Percentiles rank a stretch among this genome's conserved stretches.
Conservation (phyloP, 1,140 invertebrate species). For the Babylonia areolata region DNA sequence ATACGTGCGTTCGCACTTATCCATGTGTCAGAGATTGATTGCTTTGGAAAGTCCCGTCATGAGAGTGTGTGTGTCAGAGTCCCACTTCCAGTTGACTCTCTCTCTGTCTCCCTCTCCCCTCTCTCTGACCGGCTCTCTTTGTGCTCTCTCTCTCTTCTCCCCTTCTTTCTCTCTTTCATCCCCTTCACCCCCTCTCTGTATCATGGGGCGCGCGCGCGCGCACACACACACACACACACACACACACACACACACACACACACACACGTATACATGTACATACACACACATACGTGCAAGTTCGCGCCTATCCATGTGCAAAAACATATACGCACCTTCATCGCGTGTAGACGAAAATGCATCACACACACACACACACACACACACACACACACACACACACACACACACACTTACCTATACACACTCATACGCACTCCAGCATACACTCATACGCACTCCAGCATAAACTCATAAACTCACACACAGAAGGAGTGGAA, state of each 20-base stretch:
- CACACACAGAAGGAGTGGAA: no score
- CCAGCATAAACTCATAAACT: no score
- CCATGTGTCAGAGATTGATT: no score
- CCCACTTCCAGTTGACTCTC: not conserved
- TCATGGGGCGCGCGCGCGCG: not conserved
- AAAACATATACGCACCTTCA: no score
- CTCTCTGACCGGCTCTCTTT: not conserved
- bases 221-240: slow-evolving; percentile 28
- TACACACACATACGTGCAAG: not conserved
- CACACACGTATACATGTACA: not conserved
- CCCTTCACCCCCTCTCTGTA: not conserved
- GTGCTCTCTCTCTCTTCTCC: not conserved
- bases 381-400: no score
- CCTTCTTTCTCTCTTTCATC: not conserved
- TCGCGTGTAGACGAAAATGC: no score
- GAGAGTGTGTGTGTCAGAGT: not conserved
- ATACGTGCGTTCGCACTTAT: not conserved
- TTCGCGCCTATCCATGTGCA: no score
- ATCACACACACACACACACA: no score
- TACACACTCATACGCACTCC: no score
- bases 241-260: slow-evolving; percentile 6
- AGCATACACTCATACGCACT: not conserved
- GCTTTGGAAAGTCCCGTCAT: not conserved
- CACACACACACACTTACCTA: no score
- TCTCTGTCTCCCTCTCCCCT: not conserved